phyloP scores from a whole-genome alignment of 2,113 vertebrate genomes.

The Trematomus loennbergii region DNA sequence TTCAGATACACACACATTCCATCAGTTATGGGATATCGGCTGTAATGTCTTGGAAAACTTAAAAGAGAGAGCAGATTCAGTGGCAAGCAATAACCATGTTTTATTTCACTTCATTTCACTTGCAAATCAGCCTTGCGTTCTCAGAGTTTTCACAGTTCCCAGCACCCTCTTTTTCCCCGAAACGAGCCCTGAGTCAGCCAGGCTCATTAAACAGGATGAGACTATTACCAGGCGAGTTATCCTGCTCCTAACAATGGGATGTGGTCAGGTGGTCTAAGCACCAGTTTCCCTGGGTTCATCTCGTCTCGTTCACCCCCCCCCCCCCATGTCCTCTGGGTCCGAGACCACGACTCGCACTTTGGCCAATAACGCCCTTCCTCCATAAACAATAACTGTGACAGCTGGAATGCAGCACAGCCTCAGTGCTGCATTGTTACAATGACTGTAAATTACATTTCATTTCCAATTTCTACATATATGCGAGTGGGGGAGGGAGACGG shows the following conservation, averaged over 20 bases:
- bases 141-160: constrained; percentile 58
- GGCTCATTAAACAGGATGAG: constrained; percentile 81
- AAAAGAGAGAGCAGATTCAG: constrained; percentile 33
- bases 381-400: constrained; percentile 57
- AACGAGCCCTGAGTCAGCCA: constrained; percentile 65
- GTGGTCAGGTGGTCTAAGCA: constrained; percentile 68
- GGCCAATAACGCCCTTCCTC: constrained; percentile 40
- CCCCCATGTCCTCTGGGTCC: constrained; percentile 42
- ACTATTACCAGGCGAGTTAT: constrained; percentile 74
- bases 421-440: constrained; percentile 12
- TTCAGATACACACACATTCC: not conserved
- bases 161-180: constrained; percentile 58
- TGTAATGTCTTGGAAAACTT: constrained; percentile 4
- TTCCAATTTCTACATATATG: constrained; percentile 19
- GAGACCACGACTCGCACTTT: constrained; percentile 35
- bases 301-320: not conserved
- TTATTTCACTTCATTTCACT: constrained; percentile 85
- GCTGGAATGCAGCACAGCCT: constrained; percentile 57
- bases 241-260: constrained; percentile 69
- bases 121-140: constrained; percentile 82
- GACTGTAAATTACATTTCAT: constrained; percentile 34
- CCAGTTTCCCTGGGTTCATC: constrained; percentile 56
- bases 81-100: constrained; percentile 65
- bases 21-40: not conserved
- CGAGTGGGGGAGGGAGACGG: not conserved